A percentile compares a stretch with the other conserved stretches of the same genome.
Evolutionary conservation across 2,797 vertebrate genomes (phyloP).

Genomic region (Arnoldichthys spilopterus): DNA sequence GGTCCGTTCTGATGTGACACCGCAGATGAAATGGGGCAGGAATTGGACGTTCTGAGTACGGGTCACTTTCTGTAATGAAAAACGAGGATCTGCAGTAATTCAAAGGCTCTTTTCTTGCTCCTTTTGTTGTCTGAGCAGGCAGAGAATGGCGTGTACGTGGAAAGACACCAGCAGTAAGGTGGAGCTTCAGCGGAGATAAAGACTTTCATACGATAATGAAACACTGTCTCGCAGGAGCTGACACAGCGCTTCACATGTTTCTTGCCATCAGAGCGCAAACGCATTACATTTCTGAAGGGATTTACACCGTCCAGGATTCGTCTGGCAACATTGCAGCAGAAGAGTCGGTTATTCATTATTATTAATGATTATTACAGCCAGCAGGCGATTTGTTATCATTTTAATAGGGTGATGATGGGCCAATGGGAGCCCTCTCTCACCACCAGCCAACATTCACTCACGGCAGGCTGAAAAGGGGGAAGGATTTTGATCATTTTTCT

Average conservation of each 20-base stretch:
- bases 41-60: background rate
- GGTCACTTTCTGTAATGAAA: background rate
- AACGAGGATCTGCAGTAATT: background rate
- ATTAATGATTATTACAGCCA: too few species aligned
- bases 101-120: background rate
- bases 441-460: too few species aligned
- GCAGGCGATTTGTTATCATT: too few species aligned
- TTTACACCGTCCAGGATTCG: background rate
- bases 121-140: background rate
- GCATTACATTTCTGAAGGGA: background rate
- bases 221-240: background rate
- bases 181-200: background rate
- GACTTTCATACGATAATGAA: background rate
- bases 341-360: background rate
- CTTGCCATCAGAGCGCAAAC: too few species aligned
- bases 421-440: too few species aligned
- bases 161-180: background rate
- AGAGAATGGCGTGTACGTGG: background rate
- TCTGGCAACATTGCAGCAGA: background rate
- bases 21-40: background rate
- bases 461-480: too few species aligned
- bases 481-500: too few species aligned
- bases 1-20: background rate
- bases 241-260: background rate
- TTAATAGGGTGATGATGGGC: too few species aligned